These are phyloP conservation scores for Sinosuthora webbiana DNA, from an alignment of 2,113 vertebrate species.

Conservation along the genomic window DNA sequence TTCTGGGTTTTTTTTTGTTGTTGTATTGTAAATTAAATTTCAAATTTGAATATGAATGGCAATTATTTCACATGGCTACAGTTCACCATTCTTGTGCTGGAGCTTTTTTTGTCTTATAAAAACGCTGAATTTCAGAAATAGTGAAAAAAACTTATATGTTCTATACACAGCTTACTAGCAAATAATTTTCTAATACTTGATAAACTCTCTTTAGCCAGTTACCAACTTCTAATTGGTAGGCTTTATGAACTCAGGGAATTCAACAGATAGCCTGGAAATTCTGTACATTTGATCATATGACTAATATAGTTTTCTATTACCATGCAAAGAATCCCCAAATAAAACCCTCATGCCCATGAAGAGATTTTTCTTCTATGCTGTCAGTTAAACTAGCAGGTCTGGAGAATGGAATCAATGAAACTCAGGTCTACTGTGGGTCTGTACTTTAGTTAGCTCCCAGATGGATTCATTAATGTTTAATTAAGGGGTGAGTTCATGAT, in stretches of 20 bases:
- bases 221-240: background rate
- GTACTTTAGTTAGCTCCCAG: background rate
- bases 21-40: background rate
- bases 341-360: background rate
- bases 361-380: background rate
- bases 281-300: background rate
- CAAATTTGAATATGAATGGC: background rate
- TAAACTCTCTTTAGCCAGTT: background rate
- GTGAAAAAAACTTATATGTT: background rate
- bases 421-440: background rate
- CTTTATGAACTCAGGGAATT: background rate
- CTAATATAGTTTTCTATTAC: background rate
- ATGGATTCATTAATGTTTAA: slow-evolving; percentile 44
- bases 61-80: background rate
- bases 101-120: background rate
- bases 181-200: background rate
- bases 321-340: background rate
- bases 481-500: slow-evolving; percentile 23
- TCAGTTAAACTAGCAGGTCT: background rate
- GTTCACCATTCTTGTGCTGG: background rate
- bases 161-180: background rate
- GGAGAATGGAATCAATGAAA: background rate
- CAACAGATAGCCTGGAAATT: background rate
- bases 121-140: background rate
- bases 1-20: background rate